phyloP scores from a whole-genome alignment of 2,888 invertebrate genomes.

The Apotomis capreana region DNA sequence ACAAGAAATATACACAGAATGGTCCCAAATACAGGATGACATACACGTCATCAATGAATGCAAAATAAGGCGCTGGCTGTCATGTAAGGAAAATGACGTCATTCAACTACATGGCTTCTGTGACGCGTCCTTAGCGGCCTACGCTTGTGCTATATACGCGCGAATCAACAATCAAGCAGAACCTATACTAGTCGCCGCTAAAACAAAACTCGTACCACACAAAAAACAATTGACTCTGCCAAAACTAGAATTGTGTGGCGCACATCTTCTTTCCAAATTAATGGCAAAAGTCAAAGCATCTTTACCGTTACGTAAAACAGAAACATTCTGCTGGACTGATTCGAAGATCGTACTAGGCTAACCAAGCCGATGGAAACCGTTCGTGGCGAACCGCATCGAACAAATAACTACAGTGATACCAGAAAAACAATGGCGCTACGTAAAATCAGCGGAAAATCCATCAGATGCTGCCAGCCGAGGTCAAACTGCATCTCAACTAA shows the following conservation, averaged over 20 bases:
- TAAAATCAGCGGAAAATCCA: constrained; percentile 29
- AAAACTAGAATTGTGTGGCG: constrained; percentile 38
- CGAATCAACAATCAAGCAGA: constrained; percentile 1
- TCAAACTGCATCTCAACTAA: constrained; percentile 29
- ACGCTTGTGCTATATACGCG: too few relatives aligned
- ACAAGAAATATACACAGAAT: too few relatives aligned
- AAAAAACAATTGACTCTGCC: constrained; percentile 41
- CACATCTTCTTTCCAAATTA: constrained; percentile 35
- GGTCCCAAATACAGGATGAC: too few relatives aligned
- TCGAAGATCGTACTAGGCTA: constrained; percentile 42
- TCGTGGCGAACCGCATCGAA: constrained; percentile 42
- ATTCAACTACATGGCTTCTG: too few relatives aligned
- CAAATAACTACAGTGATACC: constrained; percentile 32
- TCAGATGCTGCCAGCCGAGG: constrained; percentile 32
- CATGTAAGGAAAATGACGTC: too few relatives aligned
- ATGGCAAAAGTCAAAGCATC: constrained; percentile 33
- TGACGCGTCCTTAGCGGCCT: too few relatives aligned
- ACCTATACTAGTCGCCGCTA: constrained; percentile 39
- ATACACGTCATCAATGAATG: too few relatives aligned
- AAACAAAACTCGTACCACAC: constrained; percentile 43
- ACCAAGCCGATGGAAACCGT: constrained; percentile 42
- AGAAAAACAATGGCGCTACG: constrained; percentile 28
- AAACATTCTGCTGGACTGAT: constrained; percentile 40
- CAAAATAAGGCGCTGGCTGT: too few relatives aligned
- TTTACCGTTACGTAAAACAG: constrained; percentile 16